Evolutionary conservation across 2,797 vertebrate species (phyloP).

Genomic region (Intellagama lesueurii): DNA sequence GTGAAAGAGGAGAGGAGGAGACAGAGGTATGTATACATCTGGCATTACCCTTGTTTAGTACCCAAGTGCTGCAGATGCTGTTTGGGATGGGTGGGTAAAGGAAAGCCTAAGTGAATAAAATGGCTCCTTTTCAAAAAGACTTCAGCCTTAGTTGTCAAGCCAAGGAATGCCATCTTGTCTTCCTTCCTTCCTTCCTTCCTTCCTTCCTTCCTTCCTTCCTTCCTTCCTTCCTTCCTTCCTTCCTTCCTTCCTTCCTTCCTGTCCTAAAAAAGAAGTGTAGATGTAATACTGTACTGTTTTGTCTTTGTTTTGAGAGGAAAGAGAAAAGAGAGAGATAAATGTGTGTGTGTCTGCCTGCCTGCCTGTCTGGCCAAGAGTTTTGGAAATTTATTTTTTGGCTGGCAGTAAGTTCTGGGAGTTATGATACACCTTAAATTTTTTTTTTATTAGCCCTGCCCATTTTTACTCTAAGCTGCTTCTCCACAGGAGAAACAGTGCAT

Average conservation of each 20-base stretch:
- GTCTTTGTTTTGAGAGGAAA: background rate
- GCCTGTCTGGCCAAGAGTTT: too few species aligned
- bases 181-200: background rate
- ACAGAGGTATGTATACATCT: background rate
- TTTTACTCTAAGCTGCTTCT: too few species aligned
- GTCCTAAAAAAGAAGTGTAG: background rate
- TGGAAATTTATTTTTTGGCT: too few species aligned
- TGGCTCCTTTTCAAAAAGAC: constrained; percentile 1
- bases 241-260: background rate
- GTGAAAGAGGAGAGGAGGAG: background rate
- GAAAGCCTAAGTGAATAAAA: background rate
- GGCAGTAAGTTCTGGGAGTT: too few species aligned
- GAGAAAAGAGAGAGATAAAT: background rate
- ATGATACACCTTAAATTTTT: too few species aligned
- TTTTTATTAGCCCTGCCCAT: too few species aligned
- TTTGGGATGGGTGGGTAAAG: background rate
- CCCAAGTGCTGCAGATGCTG: background rate
- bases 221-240: background rate
- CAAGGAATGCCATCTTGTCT: background rate
- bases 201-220: background rate
- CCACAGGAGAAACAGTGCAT: background rate
- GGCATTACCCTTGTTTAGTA: background rate
- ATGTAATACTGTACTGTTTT: background rate
- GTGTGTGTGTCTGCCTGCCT: background rate
- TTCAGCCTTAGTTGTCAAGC: background rate